Percentiles rank a stretch among this genome's conserved stretches.
phyloP scores from a whole-genome alignment of 2,797 vertebrate species.

The Acanthiza pusilla region DNA sequence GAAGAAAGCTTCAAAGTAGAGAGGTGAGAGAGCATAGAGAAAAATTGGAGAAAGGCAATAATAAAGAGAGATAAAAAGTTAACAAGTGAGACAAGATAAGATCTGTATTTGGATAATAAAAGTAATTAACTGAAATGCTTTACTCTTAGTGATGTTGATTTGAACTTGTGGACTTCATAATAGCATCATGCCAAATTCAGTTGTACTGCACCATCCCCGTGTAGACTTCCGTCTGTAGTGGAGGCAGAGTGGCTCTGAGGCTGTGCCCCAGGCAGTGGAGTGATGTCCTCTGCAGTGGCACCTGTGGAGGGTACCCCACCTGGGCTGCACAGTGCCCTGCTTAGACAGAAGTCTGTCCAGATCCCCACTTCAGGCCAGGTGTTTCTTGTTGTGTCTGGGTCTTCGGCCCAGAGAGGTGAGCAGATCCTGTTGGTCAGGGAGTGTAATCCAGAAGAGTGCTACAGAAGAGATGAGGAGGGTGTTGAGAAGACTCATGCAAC shows the following conservation, averaged over 20 bases:
- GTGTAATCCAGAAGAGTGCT: background rate
- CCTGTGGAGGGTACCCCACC: fast-evolving
- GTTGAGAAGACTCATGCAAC: background rate
- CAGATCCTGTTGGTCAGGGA: background rate
- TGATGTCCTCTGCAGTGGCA: fast-evolving
- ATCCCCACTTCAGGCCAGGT: background rate
- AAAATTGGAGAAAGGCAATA: background rate
- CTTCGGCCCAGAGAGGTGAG: background rate
- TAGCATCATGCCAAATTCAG: background rate
- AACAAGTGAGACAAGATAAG: background rate
- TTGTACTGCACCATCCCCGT: fast-evolving
- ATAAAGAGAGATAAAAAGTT: background rate
- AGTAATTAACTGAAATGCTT: background rate
- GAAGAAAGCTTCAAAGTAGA: background rate
- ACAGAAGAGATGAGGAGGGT: background rate
- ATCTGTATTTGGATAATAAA: background rate
- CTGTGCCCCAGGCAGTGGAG: background rate
- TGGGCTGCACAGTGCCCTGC: background rate
- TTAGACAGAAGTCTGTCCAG: background rate
- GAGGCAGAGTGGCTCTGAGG: background rate
- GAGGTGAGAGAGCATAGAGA: background rate
- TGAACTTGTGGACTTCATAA: background rate
- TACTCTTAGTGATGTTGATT: background rate
- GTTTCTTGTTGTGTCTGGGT: background rate
- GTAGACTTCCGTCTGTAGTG: background rate